Percentiles rank a stretch among this genome's conserved stretches.
Conservation (phyloP, 2,797 vertebrate species). For the Rousettus madagascariensis region DNA sequence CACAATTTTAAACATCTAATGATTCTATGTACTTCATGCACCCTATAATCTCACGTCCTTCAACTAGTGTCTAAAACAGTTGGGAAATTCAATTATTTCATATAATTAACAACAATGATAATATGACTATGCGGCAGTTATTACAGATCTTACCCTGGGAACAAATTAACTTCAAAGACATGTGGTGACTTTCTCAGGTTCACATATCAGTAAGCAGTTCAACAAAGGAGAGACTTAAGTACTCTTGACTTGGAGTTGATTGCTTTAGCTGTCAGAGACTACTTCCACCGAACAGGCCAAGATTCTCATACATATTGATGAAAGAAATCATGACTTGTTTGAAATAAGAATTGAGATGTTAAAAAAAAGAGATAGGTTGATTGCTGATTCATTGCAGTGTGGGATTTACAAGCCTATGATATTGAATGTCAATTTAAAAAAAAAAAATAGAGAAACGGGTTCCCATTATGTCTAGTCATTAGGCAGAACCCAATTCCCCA, state of each 20-base stretch:
- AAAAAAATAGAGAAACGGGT: conserved; percentile 38
- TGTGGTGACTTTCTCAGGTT: conserved; percentile 38
- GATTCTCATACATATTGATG: conserved; percentile 70
- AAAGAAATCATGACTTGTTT: conserved; percentile 60
- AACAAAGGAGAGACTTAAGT: conserved; percentile 39
- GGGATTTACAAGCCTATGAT: conserved; percentile 7
- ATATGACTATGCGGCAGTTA: not conserved
- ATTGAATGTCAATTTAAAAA: conserved; percentile 22
- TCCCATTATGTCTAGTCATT: conserved; percentile 3
- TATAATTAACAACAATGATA: not conserved
- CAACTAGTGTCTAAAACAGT: not conserved
- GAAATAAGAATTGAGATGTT: conserved; percentile 58
- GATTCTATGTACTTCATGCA: not conserved
- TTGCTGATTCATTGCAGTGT: conserved; percentile 21
- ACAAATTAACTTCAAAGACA: conserved; percentile 5
- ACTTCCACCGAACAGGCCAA: not conserved
- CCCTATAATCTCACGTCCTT: not conserved
- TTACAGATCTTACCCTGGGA: not conserved
- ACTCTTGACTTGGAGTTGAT: conserved; percentile 57
- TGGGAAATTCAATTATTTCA: conserved; percentile 38
- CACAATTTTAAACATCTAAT: not conserved
- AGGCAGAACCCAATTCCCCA: conserved; percentile 9
- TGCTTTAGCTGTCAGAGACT: conserved; percentile 53
- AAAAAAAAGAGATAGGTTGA: not conserved
- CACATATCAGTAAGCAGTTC: conserved; percentile 36